These are phyloP conservation scores for Dinoponera quadriceps DNA, from an alignment of 1,140 invertebrate species.

Conservation along the genomic window DNA sequence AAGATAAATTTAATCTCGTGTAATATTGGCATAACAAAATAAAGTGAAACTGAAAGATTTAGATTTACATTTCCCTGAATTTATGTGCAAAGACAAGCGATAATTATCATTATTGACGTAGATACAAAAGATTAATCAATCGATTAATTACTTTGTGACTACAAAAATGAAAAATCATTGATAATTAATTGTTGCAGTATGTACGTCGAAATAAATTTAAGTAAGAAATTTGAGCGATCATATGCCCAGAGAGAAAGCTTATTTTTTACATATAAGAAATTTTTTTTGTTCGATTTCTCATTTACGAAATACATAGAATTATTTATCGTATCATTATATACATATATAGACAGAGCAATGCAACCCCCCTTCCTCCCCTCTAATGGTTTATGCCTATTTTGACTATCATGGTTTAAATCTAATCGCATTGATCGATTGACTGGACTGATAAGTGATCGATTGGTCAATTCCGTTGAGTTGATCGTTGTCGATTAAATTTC, in stretches of 20 bases:
- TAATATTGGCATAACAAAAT: conserved; percentile 80
- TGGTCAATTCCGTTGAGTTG: too few species aligned
- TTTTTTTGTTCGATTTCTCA: conserved; percentile 2
- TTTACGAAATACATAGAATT: too few species aligned
- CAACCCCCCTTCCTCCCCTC: too few species aligned
- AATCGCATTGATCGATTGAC: too few species aligned
- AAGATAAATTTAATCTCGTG: conserved; percentile 74
- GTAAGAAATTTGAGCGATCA: neutral
- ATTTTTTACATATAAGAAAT: neutral
- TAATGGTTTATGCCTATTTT: too few species aligned
- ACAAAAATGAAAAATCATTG: neutral
- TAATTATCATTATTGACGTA: neutral
- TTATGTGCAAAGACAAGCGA: conserved; percentile 38
- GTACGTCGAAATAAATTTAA: neutral
- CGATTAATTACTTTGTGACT: neutral
- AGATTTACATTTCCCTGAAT: conserved; percentile 24
- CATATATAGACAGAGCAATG: too few species aligned
- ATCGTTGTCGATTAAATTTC: too few species aligned
- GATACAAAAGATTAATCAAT: neutral
- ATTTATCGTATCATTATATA: too few species aligned
- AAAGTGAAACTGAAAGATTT: conserved; percentile 76
- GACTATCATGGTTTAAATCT: too few species aligned
- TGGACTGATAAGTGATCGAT: too few species aligned
- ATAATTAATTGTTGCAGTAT: neutral
- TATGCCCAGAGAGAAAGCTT: neutral